Evolutionary conservation across 2,113 vertebrate species (phyloP), one percentile per base, ranked within the genome.

Genomic region (Jaculus jaculus): DNA sequence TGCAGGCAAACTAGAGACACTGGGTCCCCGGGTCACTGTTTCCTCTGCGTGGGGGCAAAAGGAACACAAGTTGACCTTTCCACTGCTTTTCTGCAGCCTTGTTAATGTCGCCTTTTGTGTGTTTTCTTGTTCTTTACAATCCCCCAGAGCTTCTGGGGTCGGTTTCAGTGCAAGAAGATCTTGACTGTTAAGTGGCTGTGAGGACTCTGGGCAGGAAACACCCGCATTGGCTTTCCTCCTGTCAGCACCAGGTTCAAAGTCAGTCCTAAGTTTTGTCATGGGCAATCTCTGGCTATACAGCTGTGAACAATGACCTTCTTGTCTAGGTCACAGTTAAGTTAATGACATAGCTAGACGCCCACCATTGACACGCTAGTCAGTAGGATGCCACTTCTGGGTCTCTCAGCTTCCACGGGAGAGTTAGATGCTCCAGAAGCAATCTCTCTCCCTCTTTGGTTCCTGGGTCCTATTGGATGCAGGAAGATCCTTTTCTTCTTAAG

Each of bases 101-200:
- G 82, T 96, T 87, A 89, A 95, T 96, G 89, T 94, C 93, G 96
- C 95, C 34, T 91, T 90, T 73, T 85, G 69, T 91, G 87, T 83
- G 91, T 65, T 91, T 65, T 74, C 61, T 63, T 16, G 4, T 82
- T 75, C 91, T 95, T 96, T 87, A 82, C 34, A 87, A 87, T 28
- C 23, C 89, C 69, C 84, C 9, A 34, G 92, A 71, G 90, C 2
- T 71, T n/a, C 23, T 74, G 5, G 9, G 66, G 82, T 54, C 5
- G 3, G 83, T 69, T 71, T 94, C 21, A n/a, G 80, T 1, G 0
- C 4, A 0, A 3, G 66, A 78, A 82, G 21, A 66, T 60, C 39
- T 54, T 58, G 80, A 54, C 84, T 66, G 13, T 78, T 90, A 81
- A 92, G 82, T 93, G 85, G 66, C 79, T 85, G 65, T 51, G n/a